Evolutionary conservation across 2,113 vertebrate genomes (phyloP).

Genomic region (Chaetorhynchus papuensis): DNA sequence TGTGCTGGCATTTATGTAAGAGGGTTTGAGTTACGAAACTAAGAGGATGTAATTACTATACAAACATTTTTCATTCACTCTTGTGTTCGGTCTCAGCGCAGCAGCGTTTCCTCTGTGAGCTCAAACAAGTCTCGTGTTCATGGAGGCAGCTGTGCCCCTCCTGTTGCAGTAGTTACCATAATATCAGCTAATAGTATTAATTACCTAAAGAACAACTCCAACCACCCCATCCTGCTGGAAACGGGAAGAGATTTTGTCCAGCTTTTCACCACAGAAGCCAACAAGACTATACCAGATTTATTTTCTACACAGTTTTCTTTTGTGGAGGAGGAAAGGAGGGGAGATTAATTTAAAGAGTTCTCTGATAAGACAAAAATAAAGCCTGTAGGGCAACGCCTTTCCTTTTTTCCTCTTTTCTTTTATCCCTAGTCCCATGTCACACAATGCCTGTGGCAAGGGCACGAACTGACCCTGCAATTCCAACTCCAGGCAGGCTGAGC

Average conservation of each 20-base stretch:
- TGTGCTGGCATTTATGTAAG: background rate
- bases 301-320: background rate
- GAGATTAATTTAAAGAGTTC: background rate
- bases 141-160: background rate
- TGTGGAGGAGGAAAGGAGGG: conserved; percentile 45
- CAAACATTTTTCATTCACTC: conserved; percentile 37
- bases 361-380: conserved; percentile 55
- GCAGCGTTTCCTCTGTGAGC: background rate
- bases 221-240: background rate
- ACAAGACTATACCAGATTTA: background rate
- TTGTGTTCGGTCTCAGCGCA: accelerated
- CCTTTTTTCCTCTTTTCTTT: conserved; percentile 7
- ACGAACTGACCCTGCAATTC: background rate
- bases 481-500: background rate
- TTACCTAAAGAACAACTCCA: background rate
- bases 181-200: background rate
- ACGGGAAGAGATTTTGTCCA: background rate
- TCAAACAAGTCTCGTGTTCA: background rate
- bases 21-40: conserved; percentile 26
- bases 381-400: conserved; percentile 32
- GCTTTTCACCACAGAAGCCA: background rate
- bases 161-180: background rate
- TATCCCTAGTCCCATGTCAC: background rate
- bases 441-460: conserved; percentile 6
- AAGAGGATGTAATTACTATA: conserved; percentile 24